These are phyloP conservation scores for Neodon shergylaensis DNA, from an alignment of 2,113 vertebrate species.

Conservation along the genomic window DNA sequence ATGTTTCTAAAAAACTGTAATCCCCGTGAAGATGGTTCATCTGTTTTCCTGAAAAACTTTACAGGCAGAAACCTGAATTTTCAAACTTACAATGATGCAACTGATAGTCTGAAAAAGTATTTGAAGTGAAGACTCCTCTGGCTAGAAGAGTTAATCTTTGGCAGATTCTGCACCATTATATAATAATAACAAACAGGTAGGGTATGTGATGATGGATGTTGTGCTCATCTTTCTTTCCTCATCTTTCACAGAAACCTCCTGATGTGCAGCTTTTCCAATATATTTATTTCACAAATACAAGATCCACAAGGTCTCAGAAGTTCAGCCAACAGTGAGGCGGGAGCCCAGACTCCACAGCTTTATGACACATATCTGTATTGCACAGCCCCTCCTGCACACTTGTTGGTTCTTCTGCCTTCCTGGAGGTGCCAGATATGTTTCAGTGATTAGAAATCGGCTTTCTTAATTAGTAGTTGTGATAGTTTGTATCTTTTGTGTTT, in stretches of 20 bases:
- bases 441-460: background rate
- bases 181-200: background rate
- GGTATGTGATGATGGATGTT: no score
- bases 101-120: background rate
- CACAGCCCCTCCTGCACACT: fast-evolving
- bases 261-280: background rate
- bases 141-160: fast-evolving
- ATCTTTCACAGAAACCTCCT: background rate
- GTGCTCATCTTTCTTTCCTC: background rate
- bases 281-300: background rate
- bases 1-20: background rate
- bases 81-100: background rate
- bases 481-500: background rate
- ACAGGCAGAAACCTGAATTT: background rate
- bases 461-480: background rate
- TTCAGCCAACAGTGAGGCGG: fast-evolving
- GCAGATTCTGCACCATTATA: background rate
- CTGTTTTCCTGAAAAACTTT: background rate
- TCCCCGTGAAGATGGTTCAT: background rate
- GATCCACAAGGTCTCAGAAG: no score
- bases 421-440: background rate
- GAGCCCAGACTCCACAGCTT: fast-evolving
- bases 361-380: fast-evolving
- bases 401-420: fast-evolving
- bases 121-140: background rate